Conservation (phyloP, 2,888 invertebrate genomes). For the Drosophila macrospina region DNA sequence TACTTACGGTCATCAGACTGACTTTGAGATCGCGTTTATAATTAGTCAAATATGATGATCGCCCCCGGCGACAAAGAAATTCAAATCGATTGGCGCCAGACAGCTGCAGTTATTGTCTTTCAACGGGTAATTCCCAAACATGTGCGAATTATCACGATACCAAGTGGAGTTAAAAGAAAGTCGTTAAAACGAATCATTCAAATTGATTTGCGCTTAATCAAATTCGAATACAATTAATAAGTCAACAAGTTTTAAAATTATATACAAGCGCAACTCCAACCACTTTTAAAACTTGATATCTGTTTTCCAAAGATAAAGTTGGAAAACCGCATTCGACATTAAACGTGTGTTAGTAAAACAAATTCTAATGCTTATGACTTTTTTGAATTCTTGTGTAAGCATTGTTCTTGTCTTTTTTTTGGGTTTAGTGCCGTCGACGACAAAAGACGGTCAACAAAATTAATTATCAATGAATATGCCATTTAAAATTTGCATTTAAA, state of each 20-base stretch:
- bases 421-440: conserved; percentile 43
- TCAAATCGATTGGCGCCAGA: conserved; percentile 67
- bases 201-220: conserved; percentile 47
- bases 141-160: conserved; percentile 46
- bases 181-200: conserved; percentile 63
- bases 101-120: conserved; percentile 44
- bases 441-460: conserved; percentile 54
- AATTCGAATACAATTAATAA: conserved; percentile 31
- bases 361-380: conserved; percentile 42
- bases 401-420: conserved; percentile 42
- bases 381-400: conserved; percentile 55
- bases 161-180: conserved; percentile 60
- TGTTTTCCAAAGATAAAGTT: conserved; percentile 39
- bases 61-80: conserved; percentile 57
- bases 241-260: conserved; percentile 47
- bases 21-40: conserved; percentile 51
- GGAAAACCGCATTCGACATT: conserved; percentile 51
- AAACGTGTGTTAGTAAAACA: conserved; percentile 39
- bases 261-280: conserved; percentile 44
- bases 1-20: conserved; percentile 26
- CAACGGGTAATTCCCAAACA: conserved; percentile 50
- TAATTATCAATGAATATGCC: conserved; percentile 70
- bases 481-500: conserved; percentile 74
- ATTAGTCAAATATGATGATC: conserved; percentile 62
- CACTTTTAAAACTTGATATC: conserved; percentile 56